These are phyloP conservation scores for Zaprionus kolodkinae DNA, from an alignment of 1,140 invertebrate species.

Conservation along the genomic window DNA sequence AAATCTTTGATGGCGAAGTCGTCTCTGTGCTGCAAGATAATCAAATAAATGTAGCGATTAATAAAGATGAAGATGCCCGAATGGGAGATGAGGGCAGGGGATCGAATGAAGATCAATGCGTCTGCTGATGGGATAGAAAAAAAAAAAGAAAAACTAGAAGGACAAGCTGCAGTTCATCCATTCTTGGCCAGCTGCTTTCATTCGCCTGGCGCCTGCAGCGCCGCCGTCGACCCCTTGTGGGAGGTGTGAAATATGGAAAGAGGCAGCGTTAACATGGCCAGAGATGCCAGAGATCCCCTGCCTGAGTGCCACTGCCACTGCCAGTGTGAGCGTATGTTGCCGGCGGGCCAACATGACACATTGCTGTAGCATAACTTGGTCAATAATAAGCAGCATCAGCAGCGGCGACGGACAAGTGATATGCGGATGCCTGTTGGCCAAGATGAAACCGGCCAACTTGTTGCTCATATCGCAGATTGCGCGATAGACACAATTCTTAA, in stretches of 20 bases:
- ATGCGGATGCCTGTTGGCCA: slow-evolving; percentile 51
- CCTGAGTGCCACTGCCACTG: neutral
- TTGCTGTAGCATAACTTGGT: slow-evolving; percentile 75
- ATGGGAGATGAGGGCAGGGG: neutral
- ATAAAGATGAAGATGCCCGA: slow-evolving; percentile 76
- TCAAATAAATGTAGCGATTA: slow-evolving; percentile 79
- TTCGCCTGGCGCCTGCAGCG: slow-evolving; percentile 72
- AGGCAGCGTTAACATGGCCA: slow-evolving; percentile 41
- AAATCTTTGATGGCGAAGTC: slow-evolving; percentile 52
- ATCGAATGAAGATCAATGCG: slow-evolving; percentile 39
- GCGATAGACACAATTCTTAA: slow-evolving; percentile 70
- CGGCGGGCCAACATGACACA: slow-evolving; percentile 67
- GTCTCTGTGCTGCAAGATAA: slow-evolving; percentile 49
- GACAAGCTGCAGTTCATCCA: slow-evolving; percentile 18
- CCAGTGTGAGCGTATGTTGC: slow-evolving; percentile 19
- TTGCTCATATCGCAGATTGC: slow-evolving; percentile 48
- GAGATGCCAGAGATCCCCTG: slow-evolving; percentile 27
- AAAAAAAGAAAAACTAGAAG: neutral
- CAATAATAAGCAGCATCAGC: slow-evolving; percentile 52
- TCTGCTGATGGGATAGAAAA: slow-evolving; percentile 48
- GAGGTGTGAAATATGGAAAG: slow-evolving; percentile 67
- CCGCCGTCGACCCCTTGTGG: slow-evolving; percentile 67
- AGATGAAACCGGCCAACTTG: slow-evolving; percentile 50
- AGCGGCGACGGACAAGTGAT: slow-evolving; percentile 30
- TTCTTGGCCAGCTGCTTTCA: slow-evolving; percentile 49